These are phyloP conservation scores for Poicephalus meyeri DNA, from an alignment of 2,113 vertebrate species.

Conservation along the genomic window DNA sequence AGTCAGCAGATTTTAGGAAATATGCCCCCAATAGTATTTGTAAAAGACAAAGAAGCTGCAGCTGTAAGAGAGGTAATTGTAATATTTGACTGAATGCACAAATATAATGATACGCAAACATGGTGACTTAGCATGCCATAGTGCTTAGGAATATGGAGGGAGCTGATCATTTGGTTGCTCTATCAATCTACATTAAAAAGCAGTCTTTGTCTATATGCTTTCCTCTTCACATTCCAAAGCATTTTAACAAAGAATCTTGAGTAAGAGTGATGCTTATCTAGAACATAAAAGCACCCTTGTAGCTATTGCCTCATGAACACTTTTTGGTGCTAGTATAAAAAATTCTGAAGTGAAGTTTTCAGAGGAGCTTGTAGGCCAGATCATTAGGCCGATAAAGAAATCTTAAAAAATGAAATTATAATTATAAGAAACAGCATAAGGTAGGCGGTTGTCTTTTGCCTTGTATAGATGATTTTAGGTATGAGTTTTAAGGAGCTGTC, in stretches of 20 bases:
- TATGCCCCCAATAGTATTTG: slow-evolving; percentile 78
- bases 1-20: slow-evolving; percentile 79
- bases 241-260: background rate
- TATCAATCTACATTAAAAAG: background rate
- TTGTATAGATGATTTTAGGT: background rate
- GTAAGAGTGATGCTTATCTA: background rate
- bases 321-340: background rate
- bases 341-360: background rate
- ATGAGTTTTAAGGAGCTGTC: background rate
- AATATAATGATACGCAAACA: background rate
- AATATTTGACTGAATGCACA: background rate
- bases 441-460: background rate
- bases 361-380: background rate
- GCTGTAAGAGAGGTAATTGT: slow-evolving; percentile 76
- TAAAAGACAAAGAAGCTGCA: slow-evolving; percentile 78
- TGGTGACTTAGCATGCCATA: background rate
- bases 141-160: background rate
- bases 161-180: background rate
- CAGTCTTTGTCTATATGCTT: background rate
- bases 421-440: background rate
- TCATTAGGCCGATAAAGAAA: background rate
- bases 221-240: background rate
- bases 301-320: background rate
- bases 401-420: background rate
- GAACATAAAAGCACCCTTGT: background rate